Percentiles rank a stretch among this genome's conserved stretches.
Evolutionary conservation across 64 coral and sea anemone species (phyloP).

Genomic region (Stichodactyla helianthus): DNA sequence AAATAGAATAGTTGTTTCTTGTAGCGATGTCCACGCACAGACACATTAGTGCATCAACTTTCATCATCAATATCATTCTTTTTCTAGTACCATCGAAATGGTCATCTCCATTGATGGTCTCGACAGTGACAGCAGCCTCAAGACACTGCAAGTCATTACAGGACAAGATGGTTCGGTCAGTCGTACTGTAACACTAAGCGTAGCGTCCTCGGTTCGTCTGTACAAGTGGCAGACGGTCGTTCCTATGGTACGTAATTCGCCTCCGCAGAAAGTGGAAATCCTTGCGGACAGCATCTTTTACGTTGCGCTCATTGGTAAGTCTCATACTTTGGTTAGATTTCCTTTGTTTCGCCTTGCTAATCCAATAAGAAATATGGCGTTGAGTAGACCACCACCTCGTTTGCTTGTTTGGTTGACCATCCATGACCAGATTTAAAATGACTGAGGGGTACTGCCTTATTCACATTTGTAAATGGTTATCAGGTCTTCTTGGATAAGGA

Average conservation of each 20-base stretch:
- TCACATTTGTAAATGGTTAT: no score
- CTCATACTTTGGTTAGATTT: background rate
- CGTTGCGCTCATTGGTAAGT: background rate
- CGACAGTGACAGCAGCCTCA: background rate
- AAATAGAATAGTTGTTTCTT: no score
- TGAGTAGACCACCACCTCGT: no score
- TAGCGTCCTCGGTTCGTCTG: background rate
- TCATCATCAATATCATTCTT: background rate
- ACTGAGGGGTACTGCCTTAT: no score
- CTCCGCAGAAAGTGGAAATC: background rate
- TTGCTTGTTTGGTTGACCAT: no score
- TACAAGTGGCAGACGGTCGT: slow-evolving; percentile 20
- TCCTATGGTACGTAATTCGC: slow-evolving; percentile 3
- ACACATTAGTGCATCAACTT: no score
- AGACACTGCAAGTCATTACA: background rate
- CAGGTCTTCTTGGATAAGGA: no score
- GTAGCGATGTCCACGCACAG: no score
- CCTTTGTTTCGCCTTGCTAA: no score
- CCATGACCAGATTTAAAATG: no score
- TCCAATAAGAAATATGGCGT: no score
- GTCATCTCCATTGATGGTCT: background rate
- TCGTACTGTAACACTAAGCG: background rate
- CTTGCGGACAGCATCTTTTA: background rate
- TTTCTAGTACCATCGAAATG: slow-evolving; percentile 4
- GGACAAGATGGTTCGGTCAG: background rate